These are phyloP conservation scores for Tetranychus truncatus DNA, from an alignment of 2,888 invertebrate species.

Conservation along the genomic window DNA sequence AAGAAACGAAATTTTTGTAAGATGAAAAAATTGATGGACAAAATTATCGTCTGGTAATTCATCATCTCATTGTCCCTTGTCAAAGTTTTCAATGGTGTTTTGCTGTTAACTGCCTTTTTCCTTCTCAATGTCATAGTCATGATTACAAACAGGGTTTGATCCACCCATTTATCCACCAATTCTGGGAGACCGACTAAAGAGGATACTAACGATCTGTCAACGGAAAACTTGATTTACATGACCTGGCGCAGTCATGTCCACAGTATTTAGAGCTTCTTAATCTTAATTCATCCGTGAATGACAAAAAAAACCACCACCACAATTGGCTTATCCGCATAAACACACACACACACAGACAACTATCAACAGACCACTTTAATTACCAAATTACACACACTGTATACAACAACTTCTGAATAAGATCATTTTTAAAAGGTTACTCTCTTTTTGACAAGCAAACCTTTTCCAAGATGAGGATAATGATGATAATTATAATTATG, in stretches of 20 bases:
- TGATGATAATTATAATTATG: no score
- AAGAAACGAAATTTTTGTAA: no score
- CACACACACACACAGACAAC: not conserved
- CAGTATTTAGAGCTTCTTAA: not conserved
- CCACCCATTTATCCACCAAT: not conserved
- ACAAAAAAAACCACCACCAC: not conserved
- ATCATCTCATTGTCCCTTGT: no score
- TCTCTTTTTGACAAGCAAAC: not conserved
- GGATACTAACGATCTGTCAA: not conserved
- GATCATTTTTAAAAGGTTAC: not conserved
- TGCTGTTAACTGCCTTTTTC: no score
- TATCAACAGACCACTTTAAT: not conserved
- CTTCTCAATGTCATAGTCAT: no score
- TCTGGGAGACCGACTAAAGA: not conserved
- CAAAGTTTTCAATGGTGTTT: no score
- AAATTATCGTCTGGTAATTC: no score
- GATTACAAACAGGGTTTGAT: no score
- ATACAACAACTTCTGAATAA: not conserved
- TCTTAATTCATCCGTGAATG: not conserved
- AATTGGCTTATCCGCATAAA: not conserved
- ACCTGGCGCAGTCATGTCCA: not conserved
- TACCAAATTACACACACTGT: not conserved
- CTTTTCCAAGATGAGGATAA: no score
- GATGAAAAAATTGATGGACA: no score
- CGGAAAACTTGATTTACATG: not conserved